Percentiles rank a stretch among this genome's conserved stretches.
Conservation (phyloP, 2,888 invertebrate species). For the Pantelozetes paolii region DNA sequence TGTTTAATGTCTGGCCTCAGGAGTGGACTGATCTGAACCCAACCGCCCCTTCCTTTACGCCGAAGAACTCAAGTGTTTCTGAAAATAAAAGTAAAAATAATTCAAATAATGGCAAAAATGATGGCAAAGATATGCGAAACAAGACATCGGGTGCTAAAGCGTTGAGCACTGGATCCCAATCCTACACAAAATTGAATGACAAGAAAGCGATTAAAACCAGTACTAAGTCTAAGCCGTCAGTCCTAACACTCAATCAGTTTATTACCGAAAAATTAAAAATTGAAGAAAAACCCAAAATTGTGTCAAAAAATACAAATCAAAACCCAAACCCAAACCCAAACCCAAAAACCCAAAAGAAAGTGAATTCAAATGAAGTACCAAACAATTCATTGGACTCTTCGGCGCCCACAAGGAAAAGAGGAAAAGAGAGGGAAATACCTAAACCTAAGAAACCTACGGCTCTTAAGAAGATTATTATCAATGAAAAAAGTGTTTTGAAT, state of each 20-base stretch:
- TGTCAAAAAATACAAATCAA: neutral
- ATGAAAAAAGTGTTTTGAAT: neutral
- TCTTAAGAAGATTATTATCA: slow-evolving; percentile 54
- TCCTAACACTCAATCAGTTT: slow-evolving; percentile 21
- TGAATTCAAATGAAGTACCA: neutral
- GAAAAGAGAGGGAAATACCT: slow-evolving; percentile 56
- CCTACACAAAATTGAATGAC: neutral
- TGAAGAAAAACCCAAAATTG: neutral
- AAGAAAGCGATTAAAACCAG: neutral
- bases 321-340: neutral
- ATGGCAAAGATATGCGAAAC: neutral
- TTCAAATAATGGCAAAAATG: too few species aligned
- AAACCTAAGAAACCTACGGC: slow-evolving; percentile 54
- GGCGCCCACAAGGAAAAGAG: slow-evolving; percentile 53
- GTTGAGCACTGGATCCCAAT: neutral
- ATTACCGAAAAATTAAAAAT: slow-evolving; percentile 14
- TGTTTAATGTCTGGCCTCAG: neutral
- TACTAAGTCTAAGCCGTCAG: neutral
- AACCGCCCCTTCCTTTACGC: neutral
- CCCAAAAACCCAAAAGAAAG: neutral
- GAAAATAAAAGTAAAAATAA: neutral
- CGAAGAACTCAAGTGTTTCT: neutral
- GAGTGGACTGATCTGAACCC: slow-evolving; percentile 19
- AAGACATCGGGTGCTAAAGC: neutral
- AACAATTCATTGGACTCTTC: slow-evolving; percentile 51